Evolutionary conservation across 1,140 invertebrate species (phyloP), one percentile per base, ranked within the genome.

Genomic region (Zophobas atratus): DNA sequence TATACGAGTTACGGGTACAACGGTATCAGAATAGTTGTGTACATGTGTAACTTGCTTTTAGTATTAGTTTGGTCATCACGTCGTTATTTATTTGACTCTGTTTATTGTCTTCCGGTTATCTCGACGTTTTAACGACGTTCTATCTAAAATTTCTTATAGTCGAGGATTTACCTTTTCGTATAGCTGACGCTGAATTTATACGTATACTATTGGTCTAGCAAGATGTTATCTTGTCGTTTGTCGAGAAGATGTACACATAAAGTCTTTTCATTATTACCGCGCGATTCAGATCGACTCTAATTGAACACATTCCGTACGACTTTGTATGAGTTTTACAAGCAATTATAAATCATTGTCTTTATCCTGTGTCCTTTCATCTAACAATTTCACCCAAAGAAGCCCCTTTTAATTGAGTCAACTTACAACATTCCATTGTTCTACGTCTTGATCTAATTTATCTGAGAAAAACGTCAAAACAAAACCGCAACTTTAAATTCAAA

Each of bases 211-310:
- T n/a, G 33, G 43, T 43, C 60, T 39, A 33, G 60, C 60, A 67
- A 67, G 60, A 67, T 67, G 39, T 33, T 67, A 67, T 67, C 60
- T 67, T 43, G 38, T 43, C 39, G 39, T 39, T 20, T 67, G 60
- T 43, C 33, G 60, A 60, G 38, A 43, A 67, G 39, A 43, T 67
- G 60, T 67, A 67, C 20, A 20, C 20, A 20, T 67, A 67, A 67
- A 67, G 38, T 67, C 60, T 43, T 67, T 67, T 43, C n/a, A 67
- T 67, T 67, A 67, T 67, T 67, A 36, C 39, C 39, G 38, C 53
- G 35, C 35, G 32, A 55, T 20, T 20, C 20, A 20, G 20, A 20
- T 20, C 20, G 20, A 20, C 20, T 20, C 20, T 20, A 20, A 20
- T 20, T 20, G 20, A 20, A 20, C 20, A 20, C 20, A 20, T 20